Conservation (phyloP, 1,140 invertebrate genomes). For the Dysdera silvatica region DNA sequence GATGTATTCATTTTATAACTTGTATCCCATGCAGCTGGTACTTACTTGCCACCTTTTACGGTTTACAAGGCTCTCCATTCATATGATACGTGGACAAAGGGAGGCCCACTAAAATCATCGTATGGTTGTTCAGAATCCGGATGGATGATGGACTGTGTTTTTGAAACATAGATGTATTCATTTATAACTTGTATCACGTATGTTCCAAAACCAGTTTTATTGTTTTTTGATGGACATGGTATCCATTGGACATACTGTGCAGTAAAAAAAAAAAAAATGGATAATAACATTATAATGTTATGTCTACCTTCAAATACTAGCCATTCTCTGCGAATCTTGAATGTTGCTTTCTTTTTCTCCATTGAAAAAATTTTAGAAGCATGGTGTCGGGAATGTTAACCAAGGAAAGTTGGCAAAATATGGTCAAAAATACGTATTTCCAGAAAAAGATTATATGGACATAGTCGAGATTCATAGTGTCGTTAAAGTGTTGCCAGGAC, state of each 20-base stretch:
- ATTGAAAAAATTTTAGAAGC: slow-evolving; percentile 15
- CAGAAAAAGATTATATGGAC: no score
- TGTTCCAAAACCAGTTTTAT: not conserved
- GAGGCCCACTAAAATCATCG: not conserved
- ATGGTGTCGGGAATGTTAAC: no score
- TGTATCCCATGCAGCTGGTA: slow-evolving; percentile 1
- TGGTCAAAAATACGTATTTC: no score
- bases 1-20: slow-evolving; percentile 1
- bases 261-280: slow-evolving; percentile 2
- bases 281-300: not conserved
- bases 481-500: no score
- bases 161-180: slow-evolving; percentile 4
- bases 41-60: slow-evolving; percentile 9
- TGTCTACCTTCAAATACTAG: slow-evolving; percentile 7
- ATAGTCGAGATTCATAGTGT: no score
- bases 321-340: slow-evolving; percentile 11
- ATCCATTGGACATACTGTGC: not conserved
- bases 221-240: slow-evolving; percentile 1
- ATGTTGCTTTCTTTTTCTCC: slow-evolving; percentile 17
- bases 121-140: slow-evolving; percentile 6
- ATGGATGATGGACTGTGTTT: slow-evolving; percentile 11
- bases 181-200: not conserved
- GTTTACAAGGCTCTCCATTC: not conserved
- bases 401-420: no score
- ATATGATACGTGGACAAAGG: slow-evolving; percentile 4